Percentiles rank a stretch among this genome's conserved stretches.
Evolutionary conservation across 1,140 invertebrate genomes (phyloP).

Genomic region (Drosophila arawakana): DNA sequence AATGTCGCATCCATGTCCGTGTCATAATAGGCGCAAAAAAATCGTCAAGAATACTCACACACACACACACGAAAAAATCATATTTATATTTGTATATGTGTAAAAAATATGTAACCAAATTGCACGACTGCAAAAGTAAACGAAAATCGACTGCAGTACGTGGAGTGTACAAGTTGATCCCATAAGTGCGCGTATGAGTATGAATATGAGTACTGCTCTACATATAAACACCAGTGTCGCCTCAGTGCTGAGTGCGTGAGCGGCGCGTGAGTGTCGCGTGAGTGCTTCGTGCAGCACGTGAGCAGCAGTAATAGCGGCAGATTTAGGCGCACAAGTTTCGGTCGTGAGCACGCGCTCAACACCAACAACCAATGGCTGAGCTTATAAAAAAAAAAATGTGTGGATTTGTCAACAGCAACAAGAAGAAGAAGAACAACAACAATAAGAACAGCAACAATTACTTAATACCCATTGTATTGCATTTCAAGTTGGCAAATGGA

Average conservation of each 20-base stretch:
- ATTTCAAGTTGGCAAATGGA: conserved; percentile 75
- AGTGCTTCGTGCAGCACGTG: not conserved
- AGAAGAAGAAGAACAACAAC: conserved; percentile 18
- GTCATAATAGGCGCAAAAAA: conserved; percentile 79
- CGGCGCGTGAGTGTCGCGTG: not conserved
- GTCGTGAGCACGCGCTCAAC: conserved; percentile 16
- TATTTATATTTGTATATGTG: not conserved
- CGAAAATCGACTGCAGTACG: conserved; percentile 56
- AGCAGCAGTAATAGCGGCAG: not conserved
- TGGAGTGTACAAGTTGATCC: conserved; percentile 21
- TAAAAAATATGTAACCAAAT: conserved; percentile 17
- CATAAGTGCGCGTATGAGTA: not conserved
- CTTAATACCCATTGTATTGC: conserved; percentile 80
- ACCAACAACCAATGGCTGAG: conserved; percentile 26
- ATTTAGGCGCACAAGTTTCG: not conserved
- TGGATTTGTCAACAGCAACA: conserved; percentile 71
- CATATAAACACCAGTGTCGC: conserved; percentile 17
- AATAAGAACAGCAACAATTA: conserved; percentile 67
- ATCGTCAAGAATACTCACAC: not conserved
- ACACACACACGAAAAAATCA: not conserved
- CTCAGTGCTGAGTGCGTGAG: conserved; percentile 29
- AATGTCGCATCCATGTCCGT: conserved; percentile 54
- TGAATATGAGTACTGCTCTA: conserved; percentile 1
- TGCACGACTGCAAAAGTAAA: conserved; percentile 62
- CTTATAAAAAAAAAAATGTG: conserved; percentile 68